Evolutionary conservation across 2,113 vertebrate species (phyloP), one percentile per base, ranked within the genome.

Genomic region (Eidolon helvum): DNA sequence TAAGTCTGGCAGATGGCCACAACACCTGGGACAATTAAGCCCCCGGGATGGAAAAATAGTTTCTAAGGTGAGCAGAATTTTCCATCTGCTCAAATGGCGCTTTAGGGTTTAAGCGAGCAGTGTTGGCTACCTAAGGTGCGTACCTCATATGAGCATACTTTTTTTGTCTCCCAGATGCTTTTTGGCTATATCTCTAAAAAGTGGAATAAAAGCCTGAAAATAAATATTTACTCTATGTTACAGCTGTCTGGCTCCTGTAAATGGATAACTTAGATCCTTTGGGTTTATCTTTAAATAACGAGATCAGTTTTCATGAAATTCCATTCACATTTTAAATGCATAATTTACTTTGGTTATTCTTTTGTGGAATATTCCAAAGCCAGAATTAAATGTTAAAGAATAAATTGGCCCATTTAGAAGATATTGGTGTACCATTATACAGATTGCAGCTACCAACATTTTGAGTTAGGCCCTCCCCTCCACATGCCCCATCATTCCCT

Each of bases 1-100:
- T 91, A 97, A 88, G 53, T 74, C 83, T 98, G 95, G 96, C 97
- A 98, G 90, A 95, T 95, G 95, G 94, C 96, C 97, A 94, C 45
- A 93, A 95, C 96, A 97, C 93, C 94, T 98, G 95, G 89, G 96
- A 94, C 96, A 91, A 91, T 95, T 95, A 98, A 97, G 83, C 95
- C 95, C 97, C 69, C 87, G 96, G 91, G 95, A 98, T 57, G 72
- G 91, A 93, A 90, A 91, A 94, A 40, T 87, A 84, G 82, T 93
- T 96, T 94, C 88, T 91, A 93, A 97, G 88, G 79, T 77, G 65
- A 87, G 86, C 40, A 86, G 72, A 97, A 89, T 93, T 97, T 95
- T 94, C 96, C 95, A 94, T 97, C 97, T 95, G 94, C 48, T 97
- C 78, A 71, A 72, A 89, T 94, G 82, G 74, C 3, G 83, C 45